These are phyloP conservation scores for Platalea minor DNA, from an alignment of 2,797 vertebrate species.

Conservation along the genomic window DNA sequence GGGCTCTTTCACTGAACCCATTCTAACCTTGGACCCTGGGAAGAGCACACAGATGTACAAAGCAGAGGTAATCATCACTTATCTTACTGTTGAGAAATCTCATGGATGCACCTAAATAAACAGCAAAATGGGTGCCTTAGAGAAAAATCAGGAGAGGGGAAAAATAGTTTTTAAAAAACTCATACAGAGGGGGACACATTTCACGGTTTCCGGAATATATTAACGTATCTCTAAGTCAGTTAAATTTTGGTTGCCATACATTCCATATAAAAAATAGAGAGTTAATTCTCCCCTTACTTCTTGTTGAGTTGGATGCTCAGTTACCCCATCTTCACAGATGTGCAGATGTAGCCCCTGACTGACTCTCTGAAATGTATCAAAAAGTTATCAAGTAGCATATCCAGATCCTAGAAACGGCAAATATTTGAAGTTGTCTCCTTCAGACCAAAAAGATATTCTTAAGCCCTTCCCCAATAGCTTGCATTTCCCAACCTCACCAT, in stretches of 20 bases:
- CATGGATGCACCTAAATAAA: neutral
- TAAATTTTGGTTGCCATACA: neutral
- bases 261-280: rapidly evolving
- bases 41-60: neutral
- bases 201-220: neutral
- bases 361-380: neutral
- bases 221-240: neutral
- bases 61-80: neutral
- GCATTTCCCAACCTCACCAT: neutral
- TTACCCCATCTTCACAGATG: neutral
- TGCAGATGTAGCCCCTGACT: neutral
- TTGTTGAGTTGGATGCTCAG: neutral
- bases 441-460: neutral
- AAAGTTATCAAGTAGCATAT: neutral
- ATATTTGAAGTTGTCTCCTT: neutral
- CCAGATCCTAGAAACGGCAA: neutral
- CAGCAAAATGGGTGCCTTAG: neutral
- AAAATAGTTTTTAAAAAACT: neutral
- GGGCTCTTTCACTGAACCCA: neutral
- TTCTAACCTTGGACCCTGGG: neutral
- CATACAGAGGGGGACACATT: neutral
- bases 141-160: rapidly evolving
- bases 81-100: neutral
- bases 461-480: neutral
- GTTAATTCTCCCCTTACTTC: neutral